Evolutionary conservation across 2,888 invertebrate species (phyloP), one percentile per base, ranked within the genome.

Genomic region (Dryadula phaetusa): DNA sequence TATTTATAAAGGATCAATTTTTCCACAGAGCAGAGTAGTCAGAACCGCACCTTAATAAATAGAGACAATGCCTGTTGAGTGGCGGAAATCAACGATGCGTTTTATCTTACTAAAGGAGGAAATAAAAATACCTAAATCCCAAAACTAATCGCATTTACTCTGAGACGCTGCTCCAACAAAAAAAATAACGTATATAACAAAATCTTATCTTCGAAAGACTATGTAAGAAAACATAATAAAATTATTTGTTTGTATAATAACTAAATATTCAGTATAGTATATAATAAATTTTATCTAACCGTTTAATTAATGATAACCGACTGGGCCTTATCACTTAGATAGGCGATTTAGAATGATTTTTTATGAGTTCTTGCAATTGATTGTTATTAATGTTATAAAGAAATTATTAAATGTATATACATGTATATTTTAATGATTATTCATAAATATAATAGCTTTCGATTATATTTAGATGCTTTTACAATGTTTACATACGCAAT

Each of bases 271-370:
- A 10, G 40, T 37, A 56, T 40, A 56, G n/a, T 56, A 4, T 16
- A n/a, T n/a, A 22, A 40, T 40, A 56, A 25, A 22, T 22, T 40
- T 56, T 56, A 56, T 56, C 56, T 40, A 4, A 56, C 8, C 40
- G 40, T 56, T 52, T 56, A 56, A 56, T 56, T 56, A 56, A 22
- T 40, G 40, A 56, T 56, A 56, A 25, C 25, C 40, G 22, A 22
- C 22, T 37, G 34, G 0, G n/a, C 22, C 56, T 40, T 56, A 56
- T 56, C 56, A 40, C n/a, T 22, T 40, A 25, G 56, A 56, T 56
- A 56, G 40, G 56, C 22, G 40, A 56, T n/a, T 56, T 40, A 16
- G 56, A 22, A 56, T 25, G 22, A 25, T 40, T 56, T 56, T 56
- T 40, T 56, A 40, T 25, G 40, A 40, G 40, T 3, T 22, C 40